Percentiles rank a stretch among this genome's conserved stretches.
Evolutionary conservation across 2,113 vertebrate genomes (phyloP).

Genomic region (Nesospiza acunhae): DNA sequence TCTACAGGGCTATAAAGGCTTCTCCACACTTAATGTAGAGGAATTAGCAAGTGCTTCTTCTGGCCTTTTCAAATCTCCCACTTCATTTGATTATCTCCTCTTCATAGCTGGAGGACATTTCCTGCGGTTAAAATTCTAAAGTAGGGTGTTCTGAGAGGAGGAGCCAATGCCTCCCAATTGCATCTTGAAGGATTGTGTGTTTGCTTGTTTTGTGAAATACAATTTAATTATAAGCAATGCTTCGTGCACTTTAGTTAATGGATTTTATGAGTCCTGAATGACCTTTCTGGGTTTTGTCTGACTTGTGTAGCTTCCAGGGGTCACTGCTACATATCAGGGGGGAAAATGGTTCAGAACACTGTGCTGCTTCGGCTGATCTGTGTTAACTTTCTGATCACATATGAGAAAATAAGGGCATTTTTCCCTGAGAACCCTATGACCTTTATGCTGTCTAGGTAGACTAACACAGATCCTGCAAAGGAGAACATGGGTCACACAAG

Average conservation of each 20-base stretch:
- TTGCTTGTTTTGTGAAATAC: conserved; percentile 26
- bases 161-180: background rate
- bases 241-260: conserved; percentile 12
- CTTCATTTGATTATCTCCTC: background rate
- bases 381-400: conserved; percentile 14
- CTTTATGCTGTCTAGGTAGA: background rate
- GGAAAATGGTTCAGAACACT: background rate
- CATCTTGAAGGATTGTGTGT: background rate
- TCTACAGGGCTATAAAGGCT: background rate
- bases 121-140: conserved; percentile 9
- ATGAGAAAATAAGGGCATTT: background rate
- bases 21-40: background rate
- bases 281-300: background rate
- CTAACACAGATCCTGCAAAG: background rate
- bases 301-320: background rate
- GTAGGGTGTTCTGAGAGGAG: background rate
- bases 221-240: background rate
- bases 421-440: background rate
- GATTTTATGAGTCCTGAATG: background rate
- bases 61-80: background rate
- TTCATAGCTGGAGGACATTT: background rate
- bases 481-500: background rate
- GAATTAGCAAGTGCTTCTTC: background rate
- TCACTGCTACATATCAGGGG: background rate
- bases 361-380: background rate